Conservation (phyloP, 37 sponge, comb jelly and placozoan species). For the Theonella swinhoei region DNA sequence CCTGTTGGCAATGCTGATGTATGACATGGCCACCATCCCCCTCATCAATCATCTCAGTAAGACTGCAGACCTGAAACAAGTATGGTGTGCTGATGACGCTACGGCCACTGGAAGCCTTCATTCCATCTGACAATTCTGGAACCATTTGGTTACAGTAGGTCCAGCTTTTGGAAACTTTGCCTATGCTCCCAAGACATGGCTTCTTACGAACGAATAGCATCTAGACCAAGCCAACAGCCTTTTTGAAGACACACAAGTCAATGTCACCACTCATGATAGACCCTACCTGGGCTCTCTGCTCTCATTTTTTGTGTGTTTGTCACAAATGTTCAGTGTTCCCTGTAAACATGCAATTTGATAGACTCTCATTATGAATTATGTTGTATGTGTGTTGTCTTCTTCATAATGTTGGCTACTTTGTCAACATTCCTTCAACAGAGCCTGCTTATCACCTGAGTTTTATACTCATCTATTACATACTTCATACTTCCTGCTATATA, state of each 20-base stretch:
- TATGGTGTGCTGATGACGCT: slow-evolving; percentile 8
- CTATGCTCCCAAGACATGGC: slow-evolving; percentile 30
- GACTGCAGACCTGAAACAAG: no score
- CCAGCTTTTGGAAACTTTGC: slow-evolving; percentile 46
- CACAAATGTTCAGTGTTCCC: no score
- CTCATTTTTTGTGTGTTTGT: slow-evolving; percentile 30
- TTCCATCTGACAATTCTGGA: slow-evolving; percentile 28
- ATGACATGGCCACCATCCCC: slow-evolving; percentile 28
- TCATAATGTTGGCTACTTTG: no score
- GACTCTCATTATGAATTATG: no score
- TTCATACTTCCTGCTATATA: no score
- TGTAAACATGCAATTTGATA: no score
- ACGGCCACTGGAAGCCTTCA: slow-evolving; percentile 7
- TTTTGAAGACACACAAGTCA: slow-evolving; percentile 32
- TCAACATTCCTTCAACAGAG: no score
- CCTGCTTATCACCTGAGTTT: no score
- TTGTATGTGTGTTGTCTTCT: no score
- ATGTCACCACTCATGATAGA: slow-evolving; percentile 27
- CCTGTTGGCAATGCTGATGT: slow-evolving; percentile 40
- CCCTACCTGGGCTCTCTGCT: slow-evolving; percentile 31
- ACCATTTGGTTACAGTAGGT: slow-evolving; percentile 11
- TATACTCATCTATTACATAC: no score
- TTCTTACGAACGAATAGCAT: slow-evolving; percentile 47
- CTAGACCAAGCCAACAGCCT: slow-evolving; percentile 5
- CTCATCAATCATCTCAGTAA: slow-evolving; percentile 2